phyloP scores from a whole-genome alignment of 2,797 vertebrate genomes.

The Coendou prehensilis region DNA sequence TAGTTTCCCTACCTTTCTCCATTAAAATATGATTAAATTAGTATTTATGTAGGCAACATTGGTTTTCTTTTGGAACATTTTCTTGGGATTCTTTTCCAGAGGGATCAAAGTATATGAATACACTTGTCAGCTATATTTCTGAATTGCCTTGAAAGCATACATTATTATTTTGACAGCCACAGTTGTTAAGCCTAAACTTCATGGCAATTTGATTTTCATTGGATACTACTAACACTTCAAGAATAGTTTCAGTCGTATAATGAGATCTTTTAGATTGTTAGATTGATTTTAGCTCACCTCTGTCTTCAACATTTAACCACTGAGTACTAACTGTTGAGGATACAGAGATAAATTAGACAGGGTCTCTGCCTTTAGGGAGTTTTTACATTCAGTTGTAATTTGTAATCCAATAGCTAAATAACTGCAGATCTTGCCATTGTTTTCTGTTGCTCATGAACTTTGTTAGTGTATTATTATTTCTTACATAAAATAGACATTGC shows the following conservation, averaged over 20 bases:
- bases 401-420: slow-evolving; percentile 59
- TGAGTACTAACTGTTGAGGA: slow-evolving; percentile 30
- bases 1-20: background rate
- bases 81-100: slow-evolving; percentile 64
- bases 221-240: slow-evolving; percentile 49
- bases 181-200: slow-evolving; percentile 55
- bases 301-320: slow-evolving; percentile 13
- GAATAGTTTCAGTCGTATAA: slow-evolving; percentile 44
- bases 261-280: slow-evolving; percentile 45
- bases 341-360: slow-evolving; percentile 33
- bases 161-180: slow-evolving; percentile 46
- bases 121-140: slow-evolving; percentile 29
- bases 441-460: slow-evolving; percentile 67
- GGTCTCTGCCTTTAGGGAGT: slow-evolving; percentile 32
- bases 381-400: slow-evolving; percentile 58
- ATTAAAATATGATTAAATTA: slow-evolving; percentile 24
- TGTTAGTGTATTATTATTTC: slow-evolving; percentile 51
- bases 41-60: background rate
- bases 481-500: slow-evolving; percentile 41
- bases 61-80: slow-evolving; percentile 58
- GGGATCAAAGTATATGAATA: slow-evolving; percentile 43
- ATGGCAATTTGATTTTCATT: slow-evolving; percentile 30
- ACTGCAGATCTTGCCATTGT: slow-evolving; percentile 35
- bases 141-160: slow-evolving; percentile 58
- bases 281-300: slow-evolving; percentile 47